Evolutionary conservation across 1,140 invertebrate species (phyloP), one percentile per base, ranked within the genome.

Genomic region (Drosophila parabipectinata): DNA sequence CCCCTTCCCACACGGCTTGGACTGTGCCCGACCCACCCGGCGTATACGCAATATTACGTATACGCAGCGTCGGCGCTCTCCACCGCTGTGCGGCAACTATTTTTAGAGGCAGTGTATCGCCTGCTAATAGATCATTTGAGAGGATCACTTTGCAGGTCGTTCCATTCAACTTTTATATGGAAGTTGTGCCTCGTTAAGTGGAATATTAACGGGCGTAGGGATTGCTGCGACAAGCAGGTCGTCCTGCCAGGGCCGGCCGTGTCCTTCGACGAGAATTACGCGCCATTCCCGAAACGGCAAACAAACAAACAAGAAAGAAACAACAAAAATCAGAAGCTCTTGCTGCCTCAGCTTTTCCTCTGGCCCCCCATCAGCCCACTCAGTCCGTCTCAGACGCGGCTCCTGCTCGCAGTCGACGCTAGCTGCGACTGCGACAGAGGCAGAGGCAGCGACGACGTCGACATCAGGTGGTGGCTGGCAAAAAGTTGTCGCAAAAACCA

Each of bases 381-480:
- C 24, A 41, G 59, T 45, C 48, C 15, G 52, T 24, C 58, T 61
- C 53, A 56, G 39, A 56, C 45, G 55, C 41, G 61, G 44, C 52
- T 47, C 14, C 60, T 66, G 61, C 26, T 4, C 26, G 26, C 26
- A 28, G 26, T 28, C 26, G 26, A 28, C 26, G 26, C 60, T 24
- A 15, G 50, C 58, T 3, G 48, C 39, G 39, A 51, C 60, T 37
- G 8, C 32, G 32, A 55, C 54, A 15, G n/a, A 41, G 41, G 5
- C 54, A 14, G n/a, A 41, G 41, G 28, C 53, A 10, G 48, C 8
- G 26, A 10, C 48, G 47, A 54, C 58, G 44, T 37, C 53, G 39
- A 80, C 79, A 77, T 81, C 78, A 81, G 78, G 79, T 81, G 78
- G 73, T 69, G 64, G 79, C 67, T 77, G 56, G 54, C 51, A 72